A percentile compares a stretch with the other conserved stretches of the same genome.
phyloP scores from a whole-genome alignment of 2,113 vertebrate genomes.

The Urocitellus parryii region DNA sequence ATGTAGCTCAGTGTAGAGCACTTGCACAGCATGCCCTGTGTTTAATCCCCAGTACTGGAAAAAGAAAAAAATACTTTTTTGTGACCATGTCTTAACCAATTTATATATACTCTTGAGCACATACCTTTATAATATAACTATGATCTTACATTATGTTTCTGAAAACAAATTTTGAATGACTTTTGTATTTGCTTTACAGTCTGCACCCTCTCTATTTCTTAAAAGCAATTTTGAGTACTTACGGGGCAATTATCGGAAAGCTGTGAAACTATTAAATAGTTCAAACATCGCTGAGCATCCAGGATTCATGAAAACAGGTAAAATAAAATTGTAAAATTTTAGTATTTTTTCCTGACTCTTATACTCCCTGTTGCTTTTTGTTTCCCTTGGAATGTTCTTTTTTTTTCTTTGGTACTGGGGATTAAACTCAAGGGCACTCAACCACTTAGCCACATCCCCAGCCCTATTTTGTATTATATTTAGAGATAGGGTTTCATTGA shows the following conservation, averaged over 20 bases:
- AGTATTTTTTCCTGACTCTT: neutral
- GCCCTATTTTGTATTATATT: too few relatives aligned
- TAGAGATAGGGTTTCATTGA: too few relatives aligned
- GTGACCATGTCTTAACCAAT: neutral
- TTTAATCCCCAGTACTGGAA: neutral
- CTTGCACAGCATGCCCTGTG: neutral
- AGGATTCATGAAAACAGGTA: constrained; percentile 98
- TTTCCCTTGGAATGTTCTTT: neutral
- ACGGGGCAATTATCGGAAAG: constrained; percentile 98
- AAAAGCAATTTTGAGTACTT: constrained; percentile 99
- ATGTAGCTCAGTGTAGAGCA: neutral
- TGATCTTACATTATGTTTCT: neutral
- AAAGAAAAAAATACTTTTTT: neutral
- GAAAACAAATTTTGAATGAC: constrained; percentile 60
- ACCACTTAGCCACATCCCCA: too few relatives aligned
- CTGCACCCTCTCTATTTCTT: constrained; percentile 97
- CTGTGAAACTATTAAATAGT: constrained; percentile 97
- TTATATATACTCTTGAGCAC: neutral
- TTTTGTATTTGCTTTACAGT: constrained; percentile 88
- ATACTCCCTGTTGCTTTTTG: neutral
- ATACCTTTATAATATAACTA: neutral
- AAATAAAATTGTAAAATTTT: constrained; percentile 46
- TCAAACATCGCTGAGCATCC: constrained; percentile 98
- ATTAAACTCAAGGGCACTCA: too few relatives aligned
- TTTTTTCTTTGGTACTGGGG: neutral